A percentile compares a stretch with the other conserved stretches of the same genome.
Conservation (phyloP, 2,113 vertebrate species). For the Brachyhypopomus gauderio region DNA sequence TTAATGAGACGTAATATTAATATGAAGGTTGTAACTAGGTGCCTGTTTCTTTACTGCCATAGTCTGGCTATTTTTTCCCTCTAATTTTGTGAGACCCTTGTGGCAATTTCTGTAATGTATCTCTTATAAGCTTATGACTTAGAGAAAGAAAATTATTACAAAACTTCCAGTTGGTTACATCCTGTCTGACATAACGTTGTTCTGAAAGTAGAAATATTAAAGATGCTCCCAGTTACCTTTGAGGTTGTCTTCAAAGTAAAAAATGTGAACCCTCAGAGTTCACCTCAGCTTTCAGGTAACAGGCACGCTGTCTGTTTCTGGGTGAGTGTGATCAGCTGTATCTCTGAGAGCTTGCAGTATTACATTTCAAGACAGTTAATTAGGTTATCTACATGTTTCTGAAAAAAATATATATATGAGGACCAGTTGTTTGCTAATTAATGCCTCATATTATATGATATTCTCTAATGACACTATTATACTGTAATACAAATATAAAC, state of each 20-base stretch:
- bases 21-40: conserved; percentile 52
- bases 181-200: conserved; percentile 35
- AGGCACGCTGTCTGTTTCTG: background rate
- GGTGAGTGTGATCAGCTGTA: background rate
- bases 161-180: conserved; percentile 45
- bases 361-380: background rate
- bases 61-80: conserved; percentile 47
- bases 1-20: conserved; percentile 65
- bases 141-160: conserved; percentile 60
- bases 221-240: conserved; percentile 2
- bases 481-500: background rate
- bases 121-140: conserved; percentile 61
- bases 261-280: background rate
- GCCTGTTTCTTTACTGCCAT: conserved; percentile 46
- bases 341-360: background rate
- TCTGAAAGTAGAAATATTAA: conserved; percentile 1
- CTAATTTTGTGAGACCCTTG: conserved; percentile 49
- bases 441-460: background rate
- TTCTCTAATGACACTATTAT: background rate
- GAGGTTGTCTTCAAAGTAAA: conserved; percentile 16
- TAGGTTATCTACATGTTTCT: background rate
- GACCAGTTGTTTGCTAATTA: too few relatives aligned
- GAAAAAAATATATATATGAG: background rate
- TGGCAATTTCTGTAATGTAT: conserved; percentile 53
- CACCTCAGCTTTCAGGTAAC: background rate